Percentiles rank a stretch among this genome's conserved stretches.
phyloP scores from a whole-genome alignment of 2,113 vertebrate genomes.

The Toxotes chatareus region DNA sequence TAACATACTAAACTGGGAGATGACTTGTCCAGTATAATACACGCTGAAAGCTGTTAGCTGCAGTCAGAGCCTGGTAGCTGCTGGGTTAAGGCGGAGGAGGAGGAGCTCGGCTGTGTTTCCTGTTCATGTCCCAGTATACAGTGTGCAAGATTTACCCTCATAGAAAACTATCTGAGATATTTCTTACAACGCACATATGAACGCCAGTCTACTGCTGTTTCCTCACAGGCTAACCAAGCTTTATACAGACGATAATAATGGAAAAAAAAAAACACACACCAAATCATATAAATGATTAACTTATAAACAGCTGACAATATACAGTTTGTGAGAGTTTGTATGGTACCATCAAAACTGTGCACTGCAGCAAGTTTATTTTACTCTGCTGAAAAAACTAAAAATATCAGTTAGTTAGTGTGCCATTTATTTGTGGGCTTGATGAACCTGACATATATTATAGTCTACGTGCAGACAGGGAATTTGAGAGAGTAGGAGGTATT shows the following conservation, averaged over 20 bases:
- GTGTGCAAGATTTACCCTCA: constrained; percentile 2
- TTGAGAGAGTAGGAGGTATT: constrained; percentile 47
- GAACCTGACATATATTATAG: constrained; percentile 61
- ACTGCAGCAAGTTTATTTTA: not conserved
- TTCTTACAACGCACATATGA: not conserved
- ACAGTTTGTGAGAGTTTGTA: not conserved
- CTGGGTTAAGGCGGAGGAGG: constrained; percentile 28
- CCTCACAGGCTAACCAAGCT: not conserved
- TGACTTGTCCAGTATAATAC: constrained; percentile 32
- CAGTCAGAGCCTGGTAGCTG: constrained; percentile 59
- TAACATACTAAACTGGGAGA: constrained; percentile 33
- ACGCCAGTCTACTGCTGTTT: not conserved
- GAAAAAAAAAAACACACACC: not conserved
- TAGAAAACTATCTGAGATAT: not conserved
- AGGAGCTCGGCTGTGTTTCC: constrained; percentile 61
- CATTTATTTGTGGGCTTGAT: constrained; percentile 48
- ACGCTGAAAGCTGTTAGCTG: constrained; percentile 32
- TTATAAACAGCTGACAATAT: not conserved
- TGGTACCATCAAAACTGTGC: not conserved
- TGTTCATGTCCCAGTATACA: constrained; percentile 43
- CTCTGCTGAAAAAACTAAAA: constrained; percentile 7
- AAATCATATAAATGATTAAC: not conserved
- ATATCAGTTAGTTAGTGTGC: constrained; percentile 16
- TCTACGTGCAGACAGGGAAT: constrained; percentile 56
- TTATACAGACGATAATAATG: not conserved